Percentiles rank a stretch among this genome's conserved stretches.
Conservation (phyloP, 2,888 invertebrate species). For the Malacosoma neustria region DNA sequence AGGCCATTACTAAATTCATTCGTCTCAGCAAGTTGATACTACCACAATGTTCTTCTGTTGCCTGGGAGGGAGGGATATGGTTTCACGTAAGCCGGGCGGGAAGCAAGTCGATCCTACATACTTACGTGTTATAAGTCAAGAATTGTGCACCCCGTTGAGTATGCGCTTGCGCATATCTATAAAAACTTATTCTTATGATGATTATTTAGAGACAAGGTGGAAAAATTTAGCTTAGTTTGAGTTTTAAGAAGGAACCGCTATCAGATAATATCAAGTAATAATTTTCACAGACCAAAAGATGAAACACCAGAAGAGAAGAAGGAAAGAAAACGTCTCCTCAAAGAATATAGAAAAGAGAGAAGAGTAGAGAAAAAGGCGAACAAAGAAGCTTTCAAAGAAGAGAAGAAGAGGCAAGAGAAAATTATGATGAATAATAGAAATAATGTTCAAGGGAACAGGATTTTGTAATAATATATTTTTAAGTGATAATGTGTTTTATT, state of each 20-base stretch:
- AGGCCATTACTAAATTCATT: too few relatives aligned
- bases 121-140: too few relatives aligned
- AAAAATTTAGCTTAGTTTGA: neutral
- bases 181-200: too few relatives aligned
- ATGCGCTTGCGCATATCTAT: too few relatives aligned
- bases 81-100: too few relatives aligned
- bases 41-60: too few relatives aligned
- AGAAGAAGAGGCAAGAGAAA: conserved; percentile 87
- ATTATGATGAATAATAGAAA: conserved; percentile 83
- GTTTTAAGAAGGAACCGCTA: neutral
- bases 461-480: conserved; percentile 47
- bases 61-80: too few relatives aligned
- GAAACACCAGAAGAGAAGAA: conserved; percentile 86
- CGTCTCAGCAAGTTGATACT: too few relatives aligned
- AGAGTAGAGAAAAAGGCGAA: conserved; percentile 89
- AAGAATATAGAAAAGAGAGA: conserved; percentile 85
- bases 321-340: conserved; percentile 84
- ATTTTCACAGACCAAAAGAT: conserved; percentile 76
- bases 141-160: too few relatives aligned
- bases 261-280: neutral
- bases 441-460: conserved; percentile 82
- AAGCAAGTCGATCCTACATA: too few relatives aligned
- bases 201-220: too few relatives aligned
- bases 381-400: conserved; percentile 87
- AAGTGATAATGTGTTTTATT: too few relatives aligned